Evolutionary conservation across 2,113 vertebrate genomes (phyloP).

Genomic region (Dunckerocampus dactyliophorus): DNA sequence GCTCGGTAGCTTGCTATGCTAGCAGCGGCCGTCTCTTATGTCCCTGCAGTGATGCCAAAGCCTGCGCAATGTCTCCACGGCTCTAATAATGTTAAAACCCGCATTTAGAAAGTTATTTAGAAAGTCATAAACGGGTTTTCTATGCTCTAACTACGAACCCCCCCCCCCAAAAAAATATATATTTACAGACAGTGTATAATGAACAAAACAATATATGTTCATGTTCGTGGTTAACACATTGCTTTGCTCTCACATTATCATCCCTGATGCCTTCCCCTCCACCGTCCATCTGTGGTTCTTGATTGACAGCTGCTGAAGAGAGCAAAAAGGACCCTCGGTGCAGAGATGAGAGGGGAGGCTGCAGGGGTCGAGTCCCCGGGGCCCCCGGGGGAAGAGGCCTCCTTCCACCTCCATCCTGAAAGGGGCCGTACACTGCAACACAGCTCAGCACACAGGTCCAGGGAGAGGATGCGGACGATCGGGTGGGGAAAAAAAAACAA

Average conservation of each 20-base stretch:
- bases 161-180: too few relatives aligned
- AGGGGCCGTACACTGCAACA: neutral
- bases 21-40: too few relatives aligned
- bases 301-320: constrained; percentile 67
- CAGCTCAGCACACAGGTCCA: constrained; percentile 19
- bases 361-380: constrained; percentile 42
- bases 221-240: neutral
- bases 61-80: neutral
- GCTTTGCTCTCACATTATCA: constrained; percentile 1
- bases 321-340: constrained; percentile 30
- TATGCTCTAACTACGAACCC: too few relatives aligned
- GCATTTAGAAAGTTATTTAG: too few relatives aligned
- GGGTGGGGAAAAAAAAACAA: neutral
- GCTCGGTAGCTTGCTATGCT: too few relatives aligned
- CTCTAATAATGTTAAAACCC: neutral
- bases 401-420: constrained; percentile 5
- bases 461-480: constrained; percentile 18
- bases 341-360: constrained; percentile 54
- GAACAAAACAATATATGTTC: too few relatives aligned
- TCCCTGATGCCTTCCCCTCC: constrained; percentile 18
- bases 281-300: constrained; percentile 68
- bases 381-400: constrained; percentile 7
- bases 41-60: too few relatives aligned
- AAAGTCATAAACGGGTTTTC: neutral
- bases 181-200: too few relatives aligned